A percentile compares a stretch with the other conserved stretches of the same genome.
Conservation (phyloP, 1,140 invertebrate genomes). For the Orchesella cincta region DNA sequence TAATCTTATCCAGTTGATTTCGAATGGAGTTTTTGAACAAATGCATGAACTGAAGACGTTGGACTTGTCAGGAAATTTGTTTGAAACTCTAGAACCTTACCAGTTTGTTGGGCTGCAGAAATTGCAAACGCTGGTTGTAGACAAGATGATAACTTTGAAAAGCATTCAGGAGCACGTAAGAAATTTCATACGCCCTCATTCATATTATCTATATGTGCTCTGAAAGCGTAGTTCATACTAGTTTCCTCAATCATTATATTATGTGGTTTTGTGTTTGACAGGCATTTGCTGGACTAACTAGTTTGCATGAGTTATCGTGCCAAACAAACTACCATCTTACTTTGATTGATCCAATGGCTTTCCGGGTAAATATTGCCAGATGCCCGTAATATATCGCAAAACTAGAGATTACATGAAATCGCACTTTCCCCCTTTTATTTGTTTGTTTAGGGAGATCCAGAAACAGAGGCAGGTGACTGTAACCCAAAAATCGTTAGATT, state of each 20-base stretch:
- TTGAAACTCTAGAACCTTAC: conserved; percentile 28
- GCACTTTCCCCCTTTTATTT: too few relatives aligned
- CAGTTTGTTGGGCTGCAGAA: conserved; percentile 32
- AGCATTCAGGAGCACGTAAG: conserved; percentile 44
- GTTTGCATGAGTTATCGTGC: conserved; percentile 15
- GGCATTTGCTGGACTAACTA: conserved; percentile 13
- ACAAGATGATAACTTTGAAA: conserved; percentile 28
- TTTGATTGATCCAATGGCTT: conserved; percentile 36
- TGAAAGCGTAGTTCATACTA: neutral
- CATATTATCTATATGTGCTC: too few relatives aligned
- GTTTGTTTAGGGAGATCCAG: too few relatives aligned
- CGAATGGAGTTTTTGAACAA: conserved; percentile 17
- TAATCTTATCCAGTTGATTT: conserved; percentile 40
- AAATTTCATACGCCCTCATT: too few relatives aligned
- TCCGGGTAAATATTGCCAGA: conserved; percentile 28
- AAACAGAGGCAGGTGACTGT: conserved; percentile 27
- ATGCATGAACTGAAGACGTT: conserved; percentile 37
- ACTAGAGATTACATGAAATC: too few relatives aligned
- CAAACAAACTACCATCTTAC: conserved; percentile 31
- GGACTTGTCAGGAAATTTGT: conserved; percentile 46
- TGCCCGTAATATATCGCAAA: neutral
- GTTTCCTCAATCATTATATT: neutral
- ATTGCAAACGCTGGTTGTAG: conserved; percentile 29
- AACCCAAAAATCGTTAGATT: conserved; percentile 42
- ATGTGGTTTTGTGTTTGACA: neutral